Conservation (phyloP, 2,888 invertebrate genomes). For the Gibbula magus region DNA sequence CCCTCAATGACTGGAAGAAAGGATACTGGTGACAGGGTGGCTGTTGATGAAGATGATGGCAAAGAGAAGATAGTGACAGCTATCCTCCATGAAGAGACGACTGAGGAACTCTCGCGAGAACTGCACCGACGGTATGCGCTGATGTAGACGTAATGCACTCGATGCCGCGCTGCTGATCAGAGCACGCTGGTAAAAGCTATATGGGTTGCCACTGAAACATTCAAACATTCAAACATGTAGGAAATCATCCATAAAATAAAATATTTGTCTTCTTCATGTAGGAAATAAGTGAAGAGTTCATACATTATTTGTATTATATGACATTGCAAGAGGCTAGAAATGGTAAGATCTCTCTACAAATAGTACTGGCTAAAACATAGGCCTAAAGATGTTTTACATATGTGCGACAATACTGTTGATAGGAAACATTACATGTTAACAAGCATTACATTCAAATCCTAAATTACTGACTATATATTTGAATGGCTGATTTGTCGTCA, state of each 20-base stretch:
- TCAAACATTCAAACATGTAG: no score
- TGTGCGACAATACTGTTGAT: no score
- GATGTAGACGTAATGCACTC: constrained; percentile 94
- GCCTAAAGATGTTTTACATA: no score
- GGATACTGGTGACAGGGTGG: constrained; percentile 88
- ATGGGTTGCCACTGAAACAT: constrained; percentile 80
- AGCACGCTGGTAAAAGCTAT: constrained; percentile 83
- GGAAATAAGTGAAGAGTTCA: no score
- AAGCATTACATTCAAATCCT: not conserved
- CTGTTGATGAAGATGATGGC: constrained; percentile 95
- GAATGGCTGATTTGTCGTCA: not conserved
- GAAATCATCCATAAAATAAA: no score
- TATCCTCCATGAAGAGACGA: constrained; percentile 84
- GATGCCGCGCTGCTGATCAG: constrained; percentile 94
- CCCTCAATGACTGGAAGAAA: constrained; percentile 40
- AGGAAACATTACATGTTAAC: no score
- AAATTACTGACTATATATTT: not conserved
- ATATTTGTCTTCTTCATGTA: no score
- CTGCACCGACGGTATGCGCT: constrained; percentile 88
- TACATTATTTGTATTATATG: no score
- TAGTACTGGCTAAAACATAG: no score
- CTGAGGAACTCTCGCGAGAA: constrained; percentile 89
- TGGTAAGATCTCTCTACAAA: no score
- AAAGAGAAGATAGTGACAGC: constrained; percentile 97
- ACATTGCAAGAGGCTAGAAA: no score